Conservation (phyloP, 2,797 vertebrate species). For the Anolis apletophallus region DNA sequence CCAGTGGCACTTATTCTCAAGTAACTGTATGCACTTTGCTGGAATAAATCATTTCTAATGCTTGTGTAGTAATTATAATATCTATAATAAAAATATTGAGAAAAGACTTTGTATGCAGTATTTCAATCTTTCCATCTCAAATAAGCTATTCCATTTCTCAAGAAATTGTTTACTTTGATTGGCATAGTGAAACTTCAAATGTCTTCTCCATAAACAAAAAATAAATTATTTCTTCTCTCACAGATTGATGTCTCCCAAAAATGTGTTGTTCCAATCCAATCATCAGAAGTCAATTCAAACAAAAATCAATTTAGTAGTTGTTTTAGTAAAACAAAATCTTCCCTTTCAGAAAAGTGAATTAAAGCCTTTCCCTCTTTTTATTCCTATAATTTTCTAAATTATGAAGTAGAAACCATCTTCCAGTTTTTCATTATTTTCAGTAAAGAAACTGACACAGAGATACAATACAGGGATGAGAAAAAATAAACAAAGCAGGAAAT, state of each 20-base stretch:
- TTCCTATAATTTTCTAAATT: constrained; percentile 49
- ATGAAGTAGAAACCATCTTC: constrained; percentile 46
- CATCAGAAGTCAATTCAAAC: not conserved
- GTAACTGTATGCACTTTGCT: too few species aligned
- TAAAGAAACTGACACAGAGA: constrained; percentile 42
- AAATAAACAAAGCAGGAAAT: constrained; percentile 37
- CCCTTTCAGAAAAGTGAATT: constrained; percentile 39
- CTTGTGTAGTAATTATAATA: not conserved
- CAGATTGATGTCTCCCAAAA: not conserved
- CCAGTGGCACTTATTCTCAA: not conserved
- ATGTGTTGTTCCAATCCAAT: not conserved
- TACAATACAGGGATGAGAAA: constrained; percentile 20
- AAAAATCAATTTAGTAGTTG: not conserved
- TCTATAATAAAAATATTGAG: not conserved
- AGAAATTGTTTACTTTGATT: not conserved
- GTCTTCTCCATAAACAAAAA: not conserved
- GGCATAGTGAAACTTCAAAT: not conserved
- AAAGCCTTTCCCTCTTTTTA: constrained; percentile 22
- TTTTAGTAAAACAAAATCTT: constrained; percentile 17
- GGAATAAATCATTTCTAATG: too few species aligned
- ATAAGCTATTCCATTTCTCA: not conserved
- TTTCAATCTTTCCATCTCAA: not conserved
- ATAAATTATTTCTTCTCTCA: not conserved
- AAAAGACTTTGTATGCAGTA: not conserved
- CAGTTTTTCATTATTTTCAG: constrained; percentile 39